Conservation (phyloP, 2,797 vertebrate species). For the Macropus fuliginosus region DNA sequence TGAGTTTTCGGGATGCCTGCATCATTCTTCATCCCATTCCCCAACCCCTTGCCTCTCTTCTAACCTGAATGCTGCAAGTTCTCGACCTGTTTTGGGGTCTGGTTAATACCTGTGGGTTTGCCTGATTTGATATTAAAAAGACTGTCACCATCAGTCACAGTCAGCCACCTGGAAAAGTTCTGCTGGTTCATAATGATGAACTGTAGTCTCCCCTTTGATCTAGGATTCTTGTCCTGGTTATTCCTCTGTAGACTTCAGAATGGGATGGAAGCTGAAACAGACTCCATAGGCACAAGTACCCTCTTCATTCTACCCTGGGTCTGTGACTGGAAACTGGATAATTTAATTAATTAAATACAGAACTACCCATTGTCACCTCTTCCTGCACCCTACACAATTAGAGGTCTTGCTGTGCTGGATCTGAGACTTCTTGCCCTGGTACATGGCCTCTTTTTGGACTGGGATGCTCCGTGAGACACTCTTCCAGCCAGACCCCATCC, state of each 20-base stretch:
- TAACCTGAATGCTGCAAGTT: no score
- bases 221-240: not conserved
- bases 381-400: not conserved
- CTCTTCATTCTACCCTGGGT: not conserved
- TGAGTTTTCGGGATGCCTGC: no score
- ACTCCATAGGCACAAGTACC: not conserved
- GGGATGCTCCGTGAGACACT: not conserved
- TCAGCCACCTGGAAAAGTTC: no score
- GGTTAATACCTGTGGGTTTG: no score
- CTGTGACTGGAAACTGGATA: not conserved
- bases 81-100: no score
- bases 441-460: not conserved
- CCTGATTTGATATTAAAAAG: no score
- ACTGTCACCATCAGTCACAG: no score
- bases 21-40: no score
- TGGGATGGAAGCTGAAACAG: not conserved
- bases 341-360: not conserved
- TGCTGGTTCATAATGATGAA: not conserved
- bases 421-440: not conserved
- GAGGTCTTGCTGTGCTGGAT: not conserved
- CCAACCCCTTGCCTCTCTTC: no score
- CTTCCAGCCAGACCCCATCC: not conserved
- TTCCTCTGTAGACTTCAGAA: not conserved
- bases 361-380: not conserved
- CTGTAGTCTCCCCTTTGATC: not conserved